Evolutionary conservation across 2,888 invertebrate genomes (phyloP), one percentile per base, ranked within the genome.

Genomic region (Psylliodes chrysocephalus): DNA sequence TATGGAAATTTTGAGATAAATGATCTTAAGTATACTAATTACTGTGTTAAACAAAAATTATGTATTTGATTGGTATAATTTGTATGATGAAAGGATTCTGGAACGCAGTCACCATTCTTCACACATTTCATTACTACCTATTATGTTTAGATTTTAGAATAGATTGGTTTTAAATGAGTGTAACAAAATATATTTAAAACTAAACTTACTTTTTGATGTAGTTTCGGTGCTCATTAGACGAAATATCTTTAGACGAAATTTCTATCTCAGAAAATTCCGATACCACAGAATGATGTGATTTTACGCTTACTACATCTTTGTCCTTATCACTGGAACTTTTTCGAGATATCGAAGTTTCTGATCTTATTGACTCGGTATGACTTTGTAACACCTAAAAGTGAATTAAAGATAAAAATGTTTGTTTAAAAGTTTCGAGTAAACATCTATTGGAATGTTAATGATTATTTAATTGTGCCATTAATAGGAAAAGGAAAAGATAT

Each of bases 361-460:
- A 77, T 42, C 71, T 64, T 19, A 77, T 70, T 1, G 79, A 77
- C 64, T 79, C 78, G 33, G 82, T 83, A 64, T 83, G 82, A 67
- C 82, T 82, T 51, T 84, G 81, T 54, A 84, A 81, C 10, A 85
- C 85, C 70, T 70, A 22, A 18, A 54, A 51, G 44, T 19, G 38
- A 30, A n/a, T 40, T 51, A 33, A 40, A 53, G 19, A 35, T 7
- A 1, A 10, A n/a, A n/a, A n/a, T n/a, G n/a, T n/a, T n/a, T n/a
- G n/a, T n/a, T n/a, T n/a, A n/a, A n/a, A n/a, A 35, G 19, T 12
- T 30, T 18, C 12, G 14, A 7, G 12, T 47, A 18, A 15, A 15
- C 19, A 40, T 1, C 2, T 7, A 25, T n/a, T 22, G 14, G 25
- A 54, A 22, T 22, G 22, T 22, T 22, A 6, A 22, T 22, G 2